Percentiles rank a stretch among this genome's conserved stretches.
phyloP scores from a whole-genome alignment of 1,140 invertebrate genomes.

The Hyphantria cunea region DNA sequence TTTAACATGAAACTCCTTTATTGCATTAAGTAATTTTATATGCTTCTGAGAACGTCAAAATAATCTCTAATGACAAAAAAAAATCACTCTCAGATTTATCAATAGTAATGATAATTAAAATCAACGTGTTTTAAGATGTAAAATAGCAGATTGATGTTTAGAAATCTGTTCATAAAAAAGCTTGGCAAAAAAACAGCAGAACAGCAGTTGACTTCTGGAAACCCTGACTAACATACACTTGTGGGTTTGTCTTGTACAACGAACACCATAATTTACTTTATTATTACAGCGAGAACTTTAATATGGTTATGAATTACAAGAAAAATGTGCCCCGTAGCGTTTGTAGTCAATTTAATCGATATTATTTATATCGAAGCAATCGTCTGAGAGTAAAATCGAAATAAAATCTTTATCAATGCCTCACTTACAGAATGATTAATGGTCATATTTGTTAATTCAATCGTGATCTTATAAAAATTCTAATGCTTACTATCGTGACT shows the following conservation, averaged over 20 bases:
- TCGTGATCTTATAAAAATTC: slow-evolving; percentile 43
- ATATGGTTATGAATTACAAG: slow-evolving; percentile 63
- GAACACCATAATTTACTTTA: slow-evolving; percentile 42
- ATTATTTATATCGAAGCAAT: slow-evolving; percentile 53
- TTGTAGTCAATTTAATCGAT: slow-evolving; percentile 61
- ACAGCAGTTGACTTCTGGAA: neutral
- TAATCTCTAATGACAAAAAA: no score
- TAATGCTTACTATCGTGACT: slow-evolving; percentile 43
- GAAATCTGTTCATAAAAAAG: no score
- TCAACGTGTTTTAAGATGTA: no score
- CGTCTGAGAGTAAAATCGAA: slow-evolving; percentile 19
- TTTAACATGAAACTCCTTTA: no score
- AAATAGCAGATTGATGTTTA: no score
- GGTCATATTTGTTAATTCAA: slow-evolving; percentile 21
- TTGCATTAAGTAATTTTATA: no score
- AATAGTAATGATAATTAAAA: no score
- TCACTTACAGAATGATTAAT: slow-evolving; percentile 22
- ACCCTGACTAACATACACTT: slow-evolving; percentile 6
- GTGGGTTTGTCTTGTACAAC: slow-evolving; percentile 6
- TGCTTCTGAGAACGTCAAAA: no score
- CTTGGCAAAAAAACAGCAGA: neutral
- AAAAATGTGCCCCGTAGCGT: slow-evolving; percentile 58
- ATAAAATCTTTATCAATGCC: slow-evolving; percentile 21
- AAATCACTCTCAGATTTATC: no score
- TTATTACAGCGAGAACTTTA: slow-evolving; percentile 60